These are phyloP conservation scores for Drosophila watanabei DNA, from an alignment of 1,140 invertebrate species.

Conservation along the genomic window DNA sequence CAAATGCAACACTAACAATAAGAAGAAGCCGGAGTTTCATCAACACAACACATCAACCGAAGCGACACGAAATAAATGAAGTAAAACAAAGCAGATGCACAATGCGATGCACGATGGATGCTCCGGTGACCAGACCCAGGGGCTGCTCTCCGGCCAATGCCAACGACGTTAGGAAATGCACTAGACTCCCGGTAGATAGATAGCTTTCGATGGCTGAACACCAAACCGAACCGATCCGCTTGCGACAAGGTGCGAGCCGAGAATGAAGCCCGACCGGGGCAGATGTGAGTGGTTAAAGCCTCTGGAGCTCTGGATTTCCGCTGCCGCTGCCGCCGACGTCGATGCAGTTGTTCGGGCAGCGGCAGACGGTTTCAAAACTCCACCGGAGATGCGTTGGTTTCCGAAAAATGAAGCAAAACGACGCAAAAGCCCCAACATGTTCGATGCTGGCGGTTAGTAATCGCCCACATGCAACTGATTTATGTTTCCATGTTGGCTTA, in stretches of 20 bases:
- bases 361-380: conserved; percentile 61
- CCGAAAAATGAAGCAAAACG: conserved; percentile 42
- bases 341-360: conserved; percentile 34
- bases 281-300: conserved; percentile 44
- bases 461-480: conserved; percentile 63
- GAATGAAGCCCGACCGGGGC: conserved; percentile 60
- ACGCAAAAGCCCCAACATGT: conserved; percentile 56
- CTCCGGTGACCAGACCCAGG: conserved; percentile 37
- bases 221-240: conserved; percentile 37
- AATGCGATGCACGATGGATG: conserved; percentile 24
- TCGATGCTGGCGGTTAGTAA: conserved; percentile 45
- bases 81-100: conserved; percentile 49
- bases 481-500: conserved; percentile 39
- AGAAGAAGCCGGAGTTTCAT: conserved; percentile 56
- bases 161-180: conserved; percentile 75
- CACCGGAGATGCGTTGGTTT: conserved; percentile 47
- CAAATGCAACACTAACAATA: conserved; percentile 54
- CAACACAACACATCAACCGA: conserved; percentile 74
- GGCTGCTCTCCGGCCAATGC: conserved; percentile 67
- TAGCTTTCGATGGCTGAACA: conserved; percentile 46
- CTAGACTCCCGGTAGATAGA: conserved; percentile 42
- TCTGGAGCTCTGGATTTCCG: conserved; percentile 34
- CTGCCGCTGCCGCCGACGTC: conserved; percentile 2
- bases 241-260: conserved; percentile 61
- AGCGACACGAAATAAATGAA: conserved; percentile 42